phyloP scores from a whole-genome alignment of 2,888 invertebrate genomes.

The Mesoligia furuncula region DNA sequence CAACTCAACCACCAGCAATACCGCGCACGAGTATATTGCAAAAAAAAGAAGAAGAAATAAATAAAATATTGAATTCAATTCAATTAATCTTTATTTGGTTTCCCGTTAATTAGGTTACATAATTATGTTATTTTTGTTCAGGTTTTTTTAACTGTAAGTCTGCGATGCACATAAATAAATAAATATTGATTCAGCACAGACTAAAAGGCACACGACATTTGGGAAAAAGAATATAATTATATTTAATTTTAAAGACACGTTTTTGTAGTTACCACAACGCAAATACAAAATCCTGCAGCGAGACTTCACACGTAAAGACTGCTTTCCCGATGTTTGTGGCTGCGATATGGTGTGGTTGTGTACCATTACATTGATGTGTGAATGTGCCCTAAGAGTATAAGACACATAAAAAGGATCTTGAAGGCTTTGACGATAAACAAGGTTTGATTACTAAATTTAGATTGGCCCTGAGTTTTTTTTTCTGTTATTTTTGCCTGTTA shows the following conservation, averaged over 20 bases:
- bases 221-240: neutral
- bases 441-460: slow-evolving; percentile 27
- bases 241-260: neutral
- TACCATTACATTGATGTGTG: neutral
- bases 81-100: neutral
- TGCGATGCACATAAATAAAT: neutral
- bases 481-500: slow-evolving; percentile 9
- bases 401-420: slow-evolving; percentile 31
- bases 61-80: neutral
- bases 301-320: neutral
- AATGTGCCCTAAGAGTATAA: slow-evolving; percentile 11
- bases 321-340: neutral
- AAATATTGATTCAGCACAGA: neutral
- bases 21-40: neutral
- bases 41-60: neutral
- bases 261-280: neutral
- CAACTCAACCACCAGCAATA: neutral
- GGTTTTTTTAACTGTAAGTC: neutral
- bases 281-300: neutral
- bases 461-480: slow-evolving; percentile 3
- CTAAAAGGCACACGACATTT: neutral
- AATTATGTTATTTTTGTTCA: neutral
- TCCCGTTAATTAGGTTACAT: neutral
- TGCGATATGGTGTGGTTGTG: too few relatives aligned
- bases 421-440: slow-evolving; percentile 26